These are phyloP conservation scores for Allophyes oxyacanthae DNA, from an alignment of 2,888 invertebrate species.

Conservation along the genomic window DNA sequence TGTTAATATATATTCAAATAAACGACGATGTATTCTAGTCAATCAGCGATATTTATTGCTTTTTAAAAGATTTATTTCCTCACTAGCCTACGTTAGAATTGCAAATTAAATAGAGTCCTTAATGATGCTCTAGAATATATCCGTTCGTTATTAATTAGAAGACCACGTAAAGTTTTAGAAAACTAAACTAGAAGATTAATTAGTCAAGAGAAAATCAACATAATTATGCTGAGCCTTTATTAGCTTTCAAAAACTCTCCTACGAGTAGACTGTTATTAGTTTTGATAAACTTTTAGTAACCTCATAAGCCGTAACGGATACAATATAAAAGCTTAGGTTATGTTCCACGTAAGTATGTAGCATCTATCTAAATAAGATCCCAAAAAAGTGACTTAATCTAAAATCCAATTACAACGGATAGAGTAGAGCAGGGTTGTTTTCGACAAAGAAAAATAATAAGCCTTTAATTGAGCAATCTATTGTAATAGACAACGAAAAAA, in stretches of 20 bases:
- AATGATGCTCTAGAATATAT: constrained; percentile 42
- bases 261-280: not conserved
- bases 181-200: constrained; percentile 4
- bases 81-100: constrained; percentile 28
- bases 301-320: no score
- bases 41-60: constrained; percentile 47
- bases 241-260: not conserved
- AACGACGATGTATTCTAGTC: constrained; percentile 32
- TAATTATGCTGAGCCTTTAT: not conserved
- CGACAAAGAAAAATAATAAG: constrained; percentile 22
- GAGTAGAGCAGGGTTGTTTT: constrained; percentile 7
- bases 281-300: not conserved
- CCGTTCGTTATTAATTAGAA: constrained; percentile 35
- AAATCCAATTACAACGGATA: constrained; percentile 17
- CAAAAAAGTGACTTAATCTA: not conserved
- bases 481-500: constrained; percentile 24
- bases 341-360: not conserved
- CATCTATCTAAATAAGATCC: not conserved
- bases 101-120: constrained; percentile 37
- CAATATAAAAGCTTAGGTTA: no score
- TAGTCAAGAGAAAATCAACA: not conserved
- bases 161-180: constrained; percentile 26
- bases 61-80: constrained; percentile 33
- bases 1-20: constrained; percentile 44
- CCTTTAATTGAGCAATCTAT: constrained; percentile 24